Evolutionary conservation across 2,888 invertebrate species (phyloP).

Genomic region (Meandrusa payeni): DNA sequence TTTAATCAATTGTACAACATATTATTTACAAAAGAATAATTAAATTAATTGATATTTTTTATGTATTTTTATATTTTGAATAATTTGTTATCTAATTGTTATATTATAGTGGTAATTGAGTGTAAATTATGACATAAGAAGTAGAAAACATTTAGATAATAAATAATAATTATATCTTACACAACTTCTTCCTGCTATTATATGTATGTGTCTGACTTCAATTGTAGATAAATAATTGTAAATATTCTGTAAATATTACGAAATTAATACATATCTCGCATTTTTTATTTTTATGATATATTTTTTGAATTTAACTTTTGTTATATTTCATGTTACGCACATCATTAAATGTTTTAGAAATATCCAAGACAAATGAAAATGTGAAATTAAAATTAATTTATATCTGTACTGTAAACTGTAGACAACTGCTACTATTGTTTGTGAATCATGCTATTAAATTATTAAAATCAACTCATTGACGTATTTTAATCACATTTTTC

Average conservation of each 20-base stretch:
- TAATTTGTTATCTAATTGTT: no score
- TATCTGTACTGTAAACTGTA: slow-evolving; percentile 15
- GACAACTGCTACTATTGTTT: slow-evolving; percentile 8
- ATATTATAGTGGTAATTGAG: background rate
- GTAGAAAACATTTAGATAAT: slow-evolving; percentile 15
- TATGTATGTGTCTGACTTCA: background rate
- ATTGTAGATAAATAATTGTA: slow-evolving; percentile 16
- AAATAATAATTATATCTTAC: background rate
- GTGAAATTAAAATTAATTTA: no score
- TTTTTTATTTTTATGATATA: slow-evolving; percentile 14
- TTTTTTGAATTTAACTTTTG: slow-evolving; percentile 7
- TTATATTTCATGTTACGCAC: slow-evolving; percentile 13
- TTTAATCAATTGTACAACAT: no score
- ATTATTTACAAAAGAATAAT: no score
- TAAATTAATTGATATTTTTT: no score
- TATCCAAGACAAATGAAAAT: background rate
- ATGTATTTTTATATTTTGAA: no score
- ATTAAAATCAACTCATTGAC: background rate
- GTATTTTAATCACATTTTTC: no score
- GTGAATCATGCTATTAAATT: slow-evolving; percentile 20
- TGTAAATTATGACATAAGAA: slow-evolving; percentile 5
- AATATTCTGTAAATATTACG: slow-evolving; percentile 23
- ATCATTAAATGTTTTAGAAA: background rate
- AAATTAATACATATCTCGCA: slow-evolving; percentile 5
- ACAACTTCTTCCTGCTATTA: slow-evolving; percentile 20